phyloP scores from a whole-genome alignment of 2,888 invertebrate genomes.

The Drosophila quasianomalipes region DNA sequence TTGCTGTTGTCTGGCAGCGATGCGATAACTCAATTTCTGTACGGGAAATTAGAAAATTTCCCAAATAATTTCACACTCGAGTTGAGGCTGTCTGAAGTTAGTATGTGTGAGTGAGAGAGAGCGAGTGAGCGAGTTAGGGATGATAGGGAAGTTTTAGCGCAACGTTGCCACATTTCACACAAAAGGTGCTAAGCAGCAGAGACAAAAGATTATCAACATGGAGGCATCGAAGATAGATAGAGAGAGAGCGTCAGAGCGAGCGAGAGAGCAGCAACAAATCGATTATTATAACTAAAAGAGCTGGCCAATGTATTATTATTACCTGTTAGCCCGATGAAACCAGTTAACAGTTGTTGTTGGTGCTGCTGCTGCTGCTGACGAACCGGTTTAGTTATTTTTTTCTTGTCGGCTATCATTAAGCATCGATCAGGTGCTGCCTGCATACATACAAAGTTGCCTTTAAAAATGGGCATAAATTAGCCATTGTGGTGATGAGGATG shows the following conservation, averaged over 20 bases:
- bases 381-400: constrained; percentile 40
- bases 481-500: constrained; percentile 9
- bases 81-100: constrained; percentile 41
- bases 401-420: constrained; percentile 50
- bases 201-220: constrained; percentile 67
- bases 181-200: constrained; percentile 74
- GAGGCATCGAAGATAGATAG: neutral
- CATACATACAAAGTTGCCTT: constrained; percentile 34
- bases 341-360: constrained; percentile 48
- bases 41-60: constrained; percentile 79
- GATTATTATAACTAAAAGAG: constrained; percentile 69
- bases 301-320: constrained; percentile 38
- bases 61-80: constrained; percentile 80
- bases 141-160: constrained; percentile 33
- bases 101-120: neutral
- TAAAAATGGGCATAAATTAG: constrained; percentile 53
- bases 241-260: constrained; percentile 8
- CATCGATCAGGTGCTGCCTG: constrained; percentile 51
- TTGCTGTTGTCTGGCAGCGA: constrained; percentile 46
- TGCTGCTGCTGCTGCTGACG: constrained; percentile 32
- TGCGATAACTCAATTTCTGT: constrained; percentile 77
- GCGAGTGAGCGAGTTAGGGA: constrained; percentile 1
- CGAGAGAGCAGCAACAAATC: constrained; percentile 60
- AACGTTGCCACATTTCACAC: constrained; percentile 68
- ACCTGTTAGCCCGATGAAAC: constrained; percentile 60